These are phyloP conservation scores for Oegoconia quadripuncta DNA, from an alignment of 2,888 invertebrate genomes.

Conservation along the genomic window DNA sequence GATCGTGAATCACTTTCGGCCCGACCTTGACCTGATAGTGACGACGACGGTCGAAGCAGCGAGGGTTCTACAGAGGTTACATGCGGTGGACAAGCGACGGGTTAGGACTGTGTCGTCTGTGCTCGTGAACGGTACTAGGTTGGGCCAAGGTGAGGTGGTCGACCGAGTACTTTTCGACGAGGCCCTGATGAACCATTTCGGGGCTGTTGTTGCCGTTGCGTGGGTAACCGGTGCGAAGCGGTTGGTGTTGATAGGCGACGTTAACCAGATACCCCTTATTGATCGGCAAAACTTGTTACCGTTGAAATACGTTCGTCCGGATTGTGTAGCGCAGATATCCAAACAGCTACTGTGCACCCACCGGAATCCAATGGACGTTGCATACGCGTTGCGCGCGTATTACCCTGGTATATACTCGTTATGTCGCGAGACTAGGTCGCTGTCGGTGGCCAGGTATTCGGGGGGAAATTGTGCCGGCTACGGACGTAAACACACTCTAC, in stretches of 20 bases:
- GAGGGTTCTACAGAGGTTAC: conserved; percentile 3
- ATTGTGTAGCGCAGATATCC: neutral
- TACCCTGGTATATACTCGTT: conserved; percentile 1
- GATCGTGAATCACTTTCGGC: conserved; percentile 12
- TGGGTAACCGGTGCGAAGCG: neutral
- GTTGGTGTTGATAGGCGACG: neutral
- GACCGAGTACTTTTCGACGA: conserved; percentile 1
- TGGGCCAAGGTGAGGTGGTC: neutral
- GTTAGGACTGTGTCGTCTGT: neutral
- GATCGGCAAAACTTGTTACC: neutral
- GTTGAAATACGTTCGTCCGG: neutral
- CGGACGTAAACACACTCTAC: neutral
- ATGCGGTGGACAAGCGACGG: neutral
- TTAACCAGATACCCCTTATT: neutral
- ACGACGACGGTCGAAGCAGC: conserved; percentile 14
- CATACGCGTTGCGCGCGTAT: neutral
- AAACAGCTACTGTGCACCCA: neutral
- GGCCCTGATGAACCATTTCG: conserved; percentile 3
- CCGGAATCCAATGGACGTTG: neutral
- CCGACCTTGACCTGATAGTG: conserved; percentile 5
- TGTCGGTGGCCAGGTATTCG: neutral
- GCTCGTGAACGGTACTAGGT: conserved; percentile 1
- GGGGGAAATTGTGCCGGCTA: neutral
- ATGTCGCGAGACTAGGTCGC: neutral
- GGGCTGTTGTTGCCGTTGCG: neutral